Evolutionary conservation across 2,888 invertebrate genomes (phyloP).

Genomic region (Amblyteles armatorius): DNA sequence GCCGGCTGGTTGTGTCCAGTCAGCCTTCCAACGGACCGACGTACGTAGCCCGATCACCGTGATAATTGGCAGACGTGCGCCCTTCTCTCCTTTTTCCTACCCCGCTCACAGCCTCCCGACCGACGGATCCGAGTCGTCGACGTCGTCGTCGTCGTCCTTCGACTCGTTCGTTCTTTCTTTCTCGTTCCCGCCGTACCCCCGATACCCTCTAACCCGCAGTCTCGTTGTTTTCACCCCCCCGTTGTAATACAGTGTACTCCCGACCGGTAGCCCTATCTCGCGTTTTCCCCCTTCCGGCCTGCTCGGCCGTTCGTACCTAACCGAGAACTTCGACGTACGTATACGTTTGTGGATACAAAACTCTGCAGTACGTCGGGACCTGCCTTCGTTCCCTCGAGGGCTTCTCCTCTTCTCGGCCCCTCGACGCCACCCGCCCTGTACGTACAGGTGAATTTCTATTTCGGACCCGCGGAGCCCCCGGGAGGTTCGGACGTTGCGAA

Average conservation of each 20-base stretch:
- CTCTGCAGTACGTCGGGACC: slow-evolving; percentile 36
- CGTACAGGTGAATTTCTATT: slow-evolving; percentile 61
- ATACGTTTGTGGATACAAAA: slow-evolving; percentile 56
- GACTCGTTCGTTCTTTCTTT: slow-evolving; percentile 33
- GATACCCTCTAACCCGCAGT: slow-evolving; percentile 52
- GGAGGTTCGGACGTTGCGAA: neutral
- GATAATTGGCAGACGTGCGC: slow-evolving; percentile 66
- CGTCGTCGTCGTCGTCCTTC: slow-evolving; percentile 35
- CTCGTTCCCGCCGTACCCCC: slow-evolving; percentile 17
- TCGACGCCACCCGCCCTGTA: slow-evolving; percentile 54
- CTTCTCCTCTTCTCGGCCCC: slow-evolving; percentile 67
- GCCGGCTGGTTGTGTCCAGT: slow-evolving; percentile 10
- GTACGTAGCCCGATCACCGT: slow-evolving; percentile 62
- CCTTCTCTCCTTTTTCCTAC: slow-evolving; percentile 20
- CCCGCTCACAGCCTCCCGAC: slow-evolving; percentile 27
- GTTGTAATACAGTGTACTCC: slow-evolving; percentile 56
- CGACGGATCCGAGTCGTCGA: slow-evolving; percentile 15
- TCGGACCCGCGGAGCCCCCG: slow-evolving; percentile 15
- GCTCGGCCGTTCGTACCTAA: slow-evolving; percentile 46
- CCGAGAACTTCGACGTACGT: slow-evolving; percentile 57
- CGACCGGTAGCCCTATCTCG: slow-evolving; percentile 28
- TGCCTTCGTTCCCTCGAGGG: slow-evolving; percentile 73
- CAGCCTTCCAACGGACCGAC: slow-evolving; percentile 21
- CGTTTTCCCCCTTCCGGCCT: slow-evolving; percentile 49
- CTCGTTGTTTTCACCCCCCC: slow-evolving; percentile 41